Base-by-base conservation (phyloP, 2,113 vertebrate genomes). In the Riparia riparia region DNA sequence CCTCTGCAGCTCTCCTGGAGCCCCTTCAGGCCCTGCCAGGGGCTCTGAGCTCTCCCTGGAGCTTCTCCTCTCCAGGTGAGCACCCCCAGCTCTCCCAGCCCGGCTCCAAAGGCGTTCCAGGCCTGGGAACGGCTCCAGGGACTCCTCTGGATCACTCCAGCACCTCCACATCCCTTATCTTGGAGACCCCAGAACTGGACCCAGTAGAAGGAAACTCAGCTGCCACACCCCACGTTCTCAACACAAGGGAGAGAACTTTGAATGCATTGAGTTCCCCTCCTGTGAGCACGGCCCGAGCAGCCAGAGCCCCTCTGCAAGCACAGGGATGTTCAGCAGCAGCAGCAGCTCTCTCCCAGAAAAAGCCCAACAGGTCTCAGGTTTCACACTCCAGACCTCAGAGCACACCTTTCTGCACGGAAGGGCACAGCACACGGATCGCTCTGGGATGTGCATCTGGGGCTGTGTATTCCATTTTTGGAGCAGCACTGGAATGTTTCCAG, bases 321-420 rank as follows among this genome's bases (percentile, higher is more conserved):
- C 18, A 22, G n/a, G 14, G 14, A n/a, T 12, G 12, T 58, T 81
- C 26, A 7, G 14, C 2, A 18, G n/a, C 2, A 18, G n/a, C 28
- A 26, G 10, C n/a, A 26, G 60, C 66, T 69, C 81, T 83, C 54
- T 50, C 41, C 49, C 3, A 3, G 72, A n/a, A 61, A 82, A 77
- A 99, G 98, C 97, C 95, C 96, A 97, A 50, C 97, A 98, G 94
- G 92, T 98, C 57, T 98, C 96, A 82, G 97, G 93, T 81, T 98
- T 98, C 95, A 71, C 47, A 6, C 31, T 97, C 66, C 63, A 81
- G 88, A 29, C 31, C 17, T 45, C 12, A 14, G 58, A 81, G 63
- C 25, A 88, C 96, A 39, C 58, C 97, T 70, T 79, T 98, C 84
- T 92, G 96, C 53, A 90, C 97, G 31, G 96, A 98, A 96, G 97